Evolutionary conservation across 64 coral and sea anemone genomes (phyloP).

Genomic region (Hydrozoanthus tunicans): DNA sequence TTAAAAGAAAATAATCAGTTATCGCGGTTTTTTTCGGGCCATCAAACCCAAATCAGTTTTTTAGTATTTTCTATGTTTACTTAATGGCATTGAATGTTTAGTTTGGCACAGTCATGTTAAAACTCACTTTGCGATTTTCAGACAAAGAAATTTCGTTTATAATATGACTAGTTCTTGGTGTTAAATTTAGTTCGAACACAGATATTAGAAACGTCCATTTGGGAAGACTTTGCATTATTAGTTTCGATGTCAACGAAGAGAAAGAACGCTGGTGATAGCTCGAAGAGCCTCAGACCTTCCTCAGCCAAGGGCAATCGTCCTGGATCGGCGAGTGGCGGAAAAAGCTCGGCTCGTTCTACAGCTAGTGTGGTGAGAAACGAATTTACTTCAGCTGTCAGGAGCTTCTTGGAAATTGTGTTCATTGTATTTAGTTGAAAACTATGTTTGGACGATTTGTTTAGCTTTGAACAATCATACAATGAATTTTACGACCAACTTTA

Average conservation of each 20-base stretch:
- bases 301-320: slow-evolving; percentile 65
- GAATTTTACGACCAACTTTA: no score
- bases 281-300: slow-evolving; percentile 21
- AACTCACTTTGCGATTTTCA: neutral
- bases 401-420: neutral
- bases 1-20: neutral
- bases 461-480: no score
- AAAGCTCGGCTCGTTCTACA: slow-evolving; percentile 68
- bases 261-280: slow-evolving; percentile 31
- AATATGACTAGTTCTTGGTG: slow-evolving; percentile 7
- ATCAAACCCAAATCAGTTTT: no score
- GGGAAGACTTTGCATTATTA: neutral
- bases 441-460: neutral
- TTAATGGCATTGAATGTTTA: neutral
- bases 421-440: neutral
- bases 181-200: neutral
- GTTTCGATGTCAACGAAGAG: slow-evolving; percentile 53
- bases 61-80: neutral
- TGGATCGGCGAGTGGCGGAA: slow-evolving; percentile 49
- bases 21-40: no score
- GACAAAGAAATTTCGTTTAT: slow-evolving; percentile 14
- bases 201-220: neutral
- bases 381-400: neutral
- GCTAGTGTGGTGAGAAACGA: slow-evolving; percentile 67
- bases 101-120: neutral